These are phyloP conservation scores for Mungos mungo DNA, from an alignment of 2,113 vertebrate genomes.

Conservation along the genomic window DNA sequence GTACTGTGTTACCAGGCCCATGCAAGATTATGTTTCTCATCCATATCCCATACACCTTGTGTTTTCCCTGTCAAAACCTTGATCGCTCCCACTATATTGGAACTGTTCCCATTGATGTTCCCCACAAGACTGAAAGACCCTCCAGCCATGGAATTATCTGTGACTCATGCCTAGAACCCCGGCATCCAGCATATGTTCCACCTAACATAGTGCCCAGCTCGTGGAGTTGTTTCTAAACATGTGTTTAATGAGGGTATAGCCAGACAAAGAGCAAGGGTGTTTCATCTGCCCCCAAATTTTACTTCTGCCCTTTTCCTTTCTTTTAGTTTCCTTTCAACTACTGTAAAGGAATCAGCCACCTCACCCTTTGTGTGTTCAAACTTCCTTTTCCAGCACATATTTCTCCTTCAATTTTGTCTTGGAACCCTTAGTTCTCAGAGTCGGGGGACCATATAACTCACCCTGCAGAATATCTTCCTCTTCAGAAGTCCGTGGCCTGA, in stretches of 20 bases:
- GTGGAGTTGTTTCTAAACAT: background rate
- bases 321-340: background rate
- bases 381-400: background rate
- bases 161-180: background rate
- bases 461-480: background rate
- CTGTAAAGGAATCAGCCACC: background rate
- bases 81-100: background rate
- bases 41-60: background rate
- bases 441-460: background rate
- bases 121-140: background rate
- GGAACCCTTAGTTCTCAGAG: background rate
- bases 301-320: background rate
- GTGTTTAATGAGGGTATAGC: background rate
- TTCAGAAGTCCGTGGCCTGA: background rate
- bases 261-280: background rate
- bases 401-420: background rate
- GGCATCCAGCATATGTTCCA: background rate
- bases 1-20: too few relatives aligned
- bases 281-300: background rate
- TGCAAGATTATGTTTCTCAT: background rate
- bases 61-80: background rate
- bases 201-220: background rate
- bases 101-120: background rate
- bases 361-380: background rate
- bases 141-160: background rate